Evolutionary conservation across 1,140 invertebrate genomes (phyloP).

Genomic region (Lepeophtheirus salmonis): DNA sequence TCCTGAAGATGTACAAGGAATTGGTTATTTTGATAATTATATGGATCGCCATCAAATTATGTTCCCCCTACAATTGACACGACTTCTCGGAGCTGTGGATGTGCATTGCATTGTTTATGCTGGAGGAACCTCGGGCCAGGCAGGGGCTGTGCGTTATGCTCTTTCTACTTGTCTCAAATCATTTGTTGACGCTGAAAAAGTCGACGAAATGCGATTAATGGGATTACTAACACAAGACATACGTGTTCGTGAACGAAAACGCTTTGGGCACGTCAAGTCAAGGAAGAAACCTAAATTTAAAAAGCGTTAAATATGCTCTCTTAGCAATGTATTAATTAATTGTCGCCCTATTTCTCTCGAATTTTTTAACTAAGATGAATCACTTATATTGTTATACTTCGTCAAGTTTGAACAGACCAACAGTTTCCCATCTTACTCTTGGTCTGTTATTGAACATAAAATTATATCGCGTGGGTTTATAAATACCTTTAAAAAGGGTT

Average conservation of each 20-base stretch:
- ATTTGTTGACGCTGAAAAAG: slow-evolving; percentile 27
- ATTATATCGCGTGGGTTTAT: no score
- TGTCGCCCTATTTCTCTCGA: no score
- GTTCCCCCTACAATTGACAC: slow-evolving; percentile 62
- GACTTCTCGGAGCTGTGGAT: slow-evolving; percentile 56
- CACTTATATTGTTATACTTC: no score
- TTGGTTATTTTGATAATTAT: slow-evolving; percentile 24
- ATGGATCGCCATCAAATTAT: slow-evolving; percentile 39
- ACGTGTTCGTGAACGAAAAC: slow-evolving; percentile 67
- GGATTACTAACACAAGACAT: slow-evolving; percentile 67
- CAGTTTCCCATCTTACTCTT: no score
- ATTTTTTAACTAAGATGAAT: no score
- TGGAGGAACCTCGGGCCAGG: slow-evolving; percentile 46
- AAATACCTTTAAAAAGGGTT: no score
- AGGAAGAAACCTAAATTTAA: slow-evolving; percentile 86
- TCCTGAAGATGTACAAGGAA: background rate
- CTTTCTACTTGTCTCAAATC: slow-evolving; percentile 53
- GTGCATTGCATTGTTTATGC: slow-evolving; percentile 51
- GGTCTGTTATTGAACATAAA: no score
- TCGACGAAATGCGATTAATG: slow-evolving; percentile 31
- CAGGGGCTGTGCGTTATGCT: slow-evolving; percentile 65
- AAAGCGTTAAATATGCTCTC: slow-evolving; percentile 56
- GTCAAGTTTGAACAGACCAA: no score
- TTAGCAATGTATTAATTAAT: no score
- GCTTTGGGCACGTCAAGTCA: slow-evolving; percentile 73